Evolutionary conservation across 2,113 vertebrate species (phyloP), one percentile per base, ranked within the genome.

Genomic region (Camelus bactrianus): DNA sequence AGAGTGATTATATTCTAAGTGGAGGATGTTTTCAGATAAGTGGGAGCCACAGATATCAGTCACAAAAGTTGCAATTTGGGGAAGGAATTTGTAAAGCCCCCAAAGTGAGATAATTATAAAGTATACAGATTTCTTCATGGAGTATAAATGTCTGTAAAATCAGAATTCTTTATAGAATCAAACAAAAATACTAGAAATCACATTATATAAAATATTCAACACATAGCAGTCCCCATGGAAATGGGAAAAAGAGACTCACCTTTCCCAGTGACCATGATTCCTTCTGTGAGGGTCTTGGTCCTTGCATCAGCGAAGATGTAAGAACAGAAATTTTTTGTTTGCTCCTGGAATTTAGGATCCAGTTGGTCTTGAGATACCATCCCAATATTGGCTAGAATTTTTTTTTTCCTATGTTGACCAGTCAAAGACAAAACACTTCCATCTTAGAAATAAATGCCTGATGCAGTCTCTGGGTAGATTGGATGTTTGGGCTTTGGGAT

Each of bases 341-440:
- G 97, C 20, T 76, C 10, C 35, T 73, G 83, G 70, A 98, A 98
- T 2, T 46, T 32, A 52, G 93, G 77, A 11, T 98, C 93, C 76
- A 98, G 93, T n/a, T 98, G 80, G 14, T n/a, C 11, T 14, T 97
- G 94, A 30, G 19, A 5, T 2, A 97, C 54, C 13, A 96, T 54
- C 16, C 96, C 95, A 17, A 96, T 70, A 52, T 93, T 26, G 10
- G 65, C 26, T 56, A 97, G 76, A n/a, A 93, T 35, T 38, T 15
- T 32, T 3, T 58, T 60, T 90, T 12, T 95, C 70, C 26, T 56
- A 84, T 80, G 50, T 70, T 75, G 97, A 96, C 8, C 77, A 72
- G 28, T 93, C 92, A 95, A 98, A 97, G n/a, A 97, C 94, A 93
- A 97, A 98, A 90, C 97, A 97, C 20, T 97, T 98, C 12, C 95